A percentile compares a stretch with the other conserved stretches of the same genome.
Conservation (phyloP, 2,888 invertebrate species). For the Phyto melanocephala region DNA sequence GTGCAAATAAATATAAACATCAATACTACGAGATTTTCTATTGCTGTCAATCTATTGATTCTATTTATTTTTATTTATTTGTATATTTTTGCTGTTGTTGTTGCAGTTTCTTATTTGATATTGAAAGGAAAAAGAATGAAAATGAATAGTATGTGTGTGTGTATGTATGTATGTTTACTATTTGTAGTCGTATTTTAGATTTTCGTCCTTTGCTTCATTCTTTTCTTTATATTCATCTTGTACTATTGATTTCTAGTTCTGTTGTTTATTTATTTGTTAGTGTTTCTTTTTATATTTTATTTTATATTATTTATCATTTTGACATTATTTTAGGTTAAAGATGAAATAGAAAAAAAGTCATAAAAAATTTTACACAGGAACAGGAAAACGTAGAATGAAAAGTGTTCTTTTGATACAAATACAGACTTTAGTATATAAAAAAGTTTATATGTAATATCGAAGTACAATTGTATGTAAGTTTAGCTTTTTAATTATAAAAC, state of each 20-base stretch:
- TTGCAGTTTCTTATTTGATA: slow-evolving; percentile 47
- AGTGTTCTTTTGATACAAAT: too few species aligned
- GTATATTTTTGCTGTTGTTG: neutral
- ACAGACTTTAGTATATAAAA: too few species aligned
- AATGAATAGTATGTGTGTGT: slow-evolving; percentile 4
- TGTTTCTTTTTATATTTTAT: neutral
- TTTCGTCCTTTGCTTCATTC: neutral
- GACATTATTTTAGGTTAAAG: slow-evolving; percentile 7
- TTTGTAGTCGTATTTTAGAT: neutral
- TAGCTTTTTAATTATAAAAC: slow-evolving; percentile 35
- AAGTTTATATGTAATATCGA: neutral
- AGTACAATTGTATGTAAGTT: slow-evolving; percentile 14
- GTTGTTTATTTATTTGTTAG: slow-evolving; percentile 41
- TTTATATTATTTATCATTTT: slow-evolving; percentile 11
- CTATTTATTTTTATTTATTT: neutral
- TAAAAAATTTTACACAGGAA: neutral
- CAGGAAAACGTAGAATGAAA: slow-evolving; percentile 34
- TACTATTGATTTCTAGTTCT: slow-evolving; percentile 41
- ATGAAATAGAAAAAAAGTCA: neutral
- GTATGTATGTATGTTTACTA: too few species aligned
- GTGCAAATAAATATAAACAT: slow-evolving; percentile 14
- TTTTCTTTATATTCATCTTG: too few species aligned
- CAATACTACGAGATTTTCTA: slow-evolving; percentile 35
- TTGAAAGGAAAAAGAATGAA: slow-evolving; percentile 51
- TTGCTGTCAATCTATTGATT: neutral